Evolutionary conservation across 2,888 invertebrate species (phyloP), one percentile per base, ranked within the genome.

Genomic region (Mamestra brassicae): DNA sequence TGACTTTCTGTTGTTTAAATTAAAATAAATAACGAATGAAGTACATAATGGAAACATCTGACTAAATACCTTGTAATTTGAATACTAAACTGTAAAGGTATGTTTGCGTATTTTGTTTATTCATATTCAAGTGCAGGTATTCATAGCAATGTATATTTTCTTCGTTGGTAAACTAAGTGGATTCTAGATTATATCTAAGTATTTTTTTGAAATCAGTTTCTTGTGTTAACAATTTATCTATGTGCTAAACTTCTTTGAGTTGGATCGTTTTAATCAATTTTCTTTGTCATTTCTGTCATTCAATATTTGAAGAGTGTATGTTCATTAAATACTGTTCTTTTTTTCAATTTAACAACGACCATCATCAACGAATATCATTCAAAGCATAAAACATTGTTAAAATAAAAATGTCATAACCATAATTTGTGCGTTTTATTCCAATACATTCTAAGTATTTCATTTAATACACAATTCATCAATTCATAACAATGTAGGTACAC

Each of bases 1-100:
- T 83, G 72, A 83, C 72, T 54, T 68, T 42, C 3, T 75, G 57
- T 66, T n/a, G 26, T 60, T 74, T 66, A 45, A 42, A 26, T 71
- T 62, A 36, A 10, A 58, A 62, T 58, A 47, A 55, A 50, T 72
- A n/a, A 58, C 57, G 4, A 26, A 15, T 45, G 10, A 11, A 11
- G 13, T 54, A 55, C 7, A 54, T 63, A 13, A 55, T 50, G 36
- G 17, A 67, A 71, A 69, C 66, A 80, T 58, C 54, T 80, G 81
- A 69, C 5, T 52, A 52, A 71, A 69, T 63, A 80, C 45, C 45
- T 45, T 45, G 7, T 66, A 52, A 71, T 71, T 64, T 45, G 38
- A 65, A 74, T 80, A 36, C 54, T 60, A 70, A 57, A 52, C 61
- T 57, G 38, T 58, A 67, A 47, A 55, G 3, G 45, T 66, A 42